Base-by-base conservation (phyloP, 2,888 invertebrate genomes). In the Ariolimax columbianus region DNA sequence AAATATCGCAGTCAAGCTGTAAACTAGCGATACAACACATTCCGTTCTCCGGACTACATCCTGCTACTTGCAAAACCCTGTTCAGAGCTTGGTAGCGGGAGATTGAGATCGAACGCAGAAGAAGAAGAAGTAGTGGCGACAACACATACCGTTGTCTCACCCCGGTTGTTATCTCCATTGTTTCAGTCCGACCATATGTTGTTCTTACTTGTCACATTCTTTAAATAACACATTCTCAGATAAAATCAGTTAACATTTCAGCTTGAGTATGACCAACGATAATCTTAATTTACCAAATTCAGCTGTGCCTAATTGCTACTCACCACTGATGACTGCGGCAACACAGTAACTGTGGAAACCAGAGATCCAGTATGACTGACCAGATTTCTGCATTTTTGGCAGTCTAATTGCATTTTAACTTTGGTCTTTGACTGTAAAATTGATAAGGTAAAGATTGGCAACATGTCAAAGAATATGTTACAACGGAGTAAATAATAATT, bases 331-430 rank as follows among this genome's bases (percentile, higher is more conserved):
- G 85, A 36, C 77, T 77, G 82, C 51, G 82, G 43, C 19, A 91
- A 89, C 9, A 92, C 89, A n/a, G 91, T 89, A 36, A 92, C 83
- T 14, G 89, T 90, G 47, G 89, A 85, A n/a, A 89, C 86, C 68
- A 92, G 88, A 26, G 83, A 86, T 40, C 87, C 88, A 33, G 87
- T 87, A 86, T 92, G 91, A 82, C 91, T 91, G 81, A 90, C 85
- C 33, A 89, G 89, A 82, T 92, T 92, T 47, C 86, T 87, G 85
- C 92, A 92, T 75, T 87, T 86, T 43, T 87, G 89, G 86, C 92
- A 93, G 87, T 93, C 93, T 43, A 93, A 68, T 72, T 86, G 84
- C 51, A 87, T n/a, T 33, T 84, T 90, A 33, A 91, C 90, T 66
- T 83, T 89, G 59, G 88, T 90, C 77, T 89, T 88, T 9, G 92